phyloP scores from a whole-genome alignment of 1,140 invertebrate genomes.

The Lordiphosa clarofinis region DNA sequence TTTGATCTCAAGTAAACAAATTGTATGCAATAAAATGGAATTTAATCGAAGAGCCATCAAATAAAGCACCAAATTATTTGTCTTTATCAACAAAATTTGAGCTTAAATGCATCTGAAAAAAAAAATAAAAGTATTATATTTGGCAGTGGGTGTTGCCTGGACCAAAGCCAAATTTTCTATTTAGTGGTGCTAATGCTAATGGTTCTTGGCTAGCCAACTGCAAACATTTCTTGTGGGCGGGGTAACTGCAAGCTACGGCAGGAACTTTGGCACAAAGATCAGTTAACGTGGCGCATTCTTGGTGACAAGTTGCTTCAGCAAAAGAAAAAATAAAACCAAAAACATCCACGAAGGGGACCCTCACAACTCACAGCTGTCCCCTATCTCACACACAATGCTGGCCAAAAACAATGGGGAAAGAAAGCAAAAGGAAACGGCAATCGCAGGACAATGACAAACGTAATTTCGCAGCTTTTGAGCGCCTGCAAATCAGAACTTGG shows the following conservation, averaged over 20 bases:
- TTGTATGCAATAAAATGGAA: slow-evolving; percentile 24
- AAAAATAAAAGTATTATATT: too few relatives aligned
- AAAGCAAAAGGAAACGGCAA: too few relatives aligned
- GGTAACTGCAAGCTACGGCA: slow-evolving; percentile 31
- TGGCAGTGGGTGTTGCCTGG: slow-evolving; percentile 52
- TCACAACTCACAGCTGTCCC: not conserved
- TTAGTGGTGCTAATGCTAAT: slow-evolving; percentile 67
- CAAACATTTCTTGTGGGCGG: slow-evolving; percentile 28
- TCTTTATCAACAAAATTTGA: not conserved
- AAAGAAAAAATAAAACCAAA: too few relatives aligned
- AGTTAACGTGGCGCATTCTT: slow-evolving; percentile 29
- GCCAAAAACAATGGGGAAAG: too few relatives aligned
- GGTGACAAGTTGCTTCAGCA: slow-evolving; percentile 34
- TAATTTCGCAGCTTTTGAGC: not conserved
- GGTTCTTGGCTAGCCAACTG: slow-evolving; percentile 43
- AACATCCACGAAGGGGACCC: too few relatives aligned
- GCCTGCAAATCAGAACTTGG: not conserved
- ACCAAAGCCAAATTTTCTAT: slow-evolving; percentile 52
- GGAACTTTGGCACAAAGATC: slow-evolving; percentile 19
- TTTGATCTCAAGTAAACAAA: slow-evolving; percentile 15
- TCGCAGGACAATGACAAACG: too few relatives aligned
- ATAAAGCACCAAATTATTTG: not conserved
- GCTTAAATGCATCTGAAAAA: slow-evolving; percentile 30
- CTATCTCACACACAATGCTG: not conserved
- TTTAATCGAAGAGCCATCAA: slow-evolving; percentile 31